A percentile compares a stretch with the other conserved stretches of the same genome.
These are phyloP conservation scores for Urocynchramus pylzowi DNA, from an alignment of 2,113 vertebrate genomes.

Conservation along the genomic window DNA sequence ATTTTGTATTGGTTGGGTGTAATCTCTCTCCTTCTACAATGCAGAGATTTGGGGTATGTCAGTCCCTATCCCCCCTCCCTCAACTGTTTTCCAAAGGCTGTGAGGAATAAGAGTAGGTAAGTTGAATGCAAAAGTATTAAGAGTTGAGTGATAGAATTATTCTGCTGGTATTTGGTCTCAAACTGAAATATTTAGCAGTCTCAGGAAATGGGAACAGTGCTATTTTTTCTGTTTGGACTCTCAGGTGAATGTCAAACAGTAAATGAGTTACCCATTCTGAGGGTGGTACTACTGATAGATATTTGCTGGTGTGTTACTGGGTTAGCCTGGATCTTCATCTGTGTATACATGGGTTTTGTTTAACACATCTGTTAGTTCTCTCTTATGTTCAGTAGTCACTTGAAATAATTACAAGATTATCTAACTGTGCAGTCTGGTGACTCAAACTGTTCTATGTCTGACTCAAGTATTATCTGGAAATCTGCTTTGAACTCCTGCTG, in stretches of 20 bases:
- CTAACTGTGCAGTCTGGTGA: neutral
- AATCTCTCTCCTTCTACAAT: neutral
- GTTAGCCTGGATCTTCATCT: neutral
- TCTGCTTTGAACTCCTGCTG: neutral
- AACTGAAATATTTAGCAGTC: neutral
- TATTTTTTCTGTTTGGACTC: neutral
- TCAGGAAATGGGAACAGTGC: neutral
- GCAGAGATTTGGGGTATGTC: neutral
- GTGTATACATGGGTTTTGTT: neutral
- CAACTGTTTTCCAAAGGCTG: neutral
- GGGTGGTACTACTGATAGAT: neutral
- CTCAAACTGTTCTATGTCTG: neutral
- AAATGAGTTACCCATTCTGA: neutral
- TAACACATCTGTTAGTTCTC: neutral
- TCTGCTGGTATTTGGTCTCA: neutral
- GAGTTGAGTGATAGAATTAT: neutral
- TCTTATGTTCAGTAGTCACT: neutral
- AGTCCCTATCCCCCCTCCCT: neutral
- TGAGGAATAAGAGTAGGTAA: neutral
- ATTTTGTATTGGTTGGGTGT: neutral
- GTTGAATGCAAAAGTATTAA: neutral
- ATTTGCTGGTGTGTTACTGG: neutral
- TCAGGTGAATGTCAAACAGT: neutral
- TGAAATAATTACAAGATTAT: neutral
- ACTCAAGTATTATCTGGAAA: neutral